Conservation (phyloP, 2,113 vertebrate species). For the Cottus gobio region DNA sequence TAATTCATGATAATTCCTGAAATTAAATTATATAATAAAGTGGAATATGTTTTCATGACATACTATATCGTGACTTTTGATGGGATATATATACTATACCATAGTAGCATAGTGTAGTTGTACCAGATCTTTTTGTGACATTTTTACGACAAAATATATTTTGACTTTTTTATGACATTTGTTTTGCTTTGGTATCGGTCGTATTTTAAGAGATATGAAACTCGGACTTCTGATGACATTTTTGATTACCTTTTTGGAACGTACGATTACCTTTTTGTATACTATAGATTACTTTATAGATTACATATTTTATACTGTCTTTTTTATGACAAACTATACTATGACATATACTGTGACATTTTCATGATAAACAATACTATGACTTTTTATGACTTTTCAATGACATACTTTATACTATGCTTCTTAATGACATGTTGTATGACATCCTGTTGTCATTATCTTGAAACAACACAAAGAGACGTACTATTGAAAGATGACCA, state of each 20-base stretch:
- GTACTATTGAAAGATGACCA: not conserved
- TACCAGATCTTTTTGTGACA: too few species aligned
- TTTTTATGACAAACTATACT: not conserved
- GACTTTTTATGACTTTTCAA: not conserved
- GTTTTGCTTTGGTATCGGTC: too few species aligned
- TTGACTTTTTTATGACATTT: too few species aligned
- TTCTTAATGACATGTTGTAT: too few species aligned
- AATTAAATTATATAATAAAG: not conserved
- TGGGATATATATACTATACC: not conserved
- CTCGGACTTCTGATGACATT: too few species aligned
- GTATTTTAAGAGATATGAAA: too few species aligned
- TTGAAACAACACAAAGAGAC: not conserved
- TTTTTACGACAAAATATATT: not conserved
- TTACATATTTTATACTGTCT: too few species aligned
- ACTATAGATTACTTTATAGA: too few species aligned
- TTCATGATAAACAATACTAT: not conserved
- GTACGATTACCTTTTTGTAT: too few species aligned
- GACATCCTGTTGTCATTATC: not conserved
- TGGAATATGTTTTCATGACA: not conserved
- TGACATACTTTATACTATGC: too few species aligned
- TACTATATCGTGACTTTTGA: not conserved
- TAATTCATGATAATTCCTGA: not conserved
- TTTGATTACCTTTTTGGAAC: too few species aligned
- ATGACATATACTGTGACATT: not conserved
- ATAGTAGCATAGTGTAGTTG: too few species aligned